Conservation (phyloP, 2,797 vertebrate species). For the Neosilurus hyrtlii region DNA sequence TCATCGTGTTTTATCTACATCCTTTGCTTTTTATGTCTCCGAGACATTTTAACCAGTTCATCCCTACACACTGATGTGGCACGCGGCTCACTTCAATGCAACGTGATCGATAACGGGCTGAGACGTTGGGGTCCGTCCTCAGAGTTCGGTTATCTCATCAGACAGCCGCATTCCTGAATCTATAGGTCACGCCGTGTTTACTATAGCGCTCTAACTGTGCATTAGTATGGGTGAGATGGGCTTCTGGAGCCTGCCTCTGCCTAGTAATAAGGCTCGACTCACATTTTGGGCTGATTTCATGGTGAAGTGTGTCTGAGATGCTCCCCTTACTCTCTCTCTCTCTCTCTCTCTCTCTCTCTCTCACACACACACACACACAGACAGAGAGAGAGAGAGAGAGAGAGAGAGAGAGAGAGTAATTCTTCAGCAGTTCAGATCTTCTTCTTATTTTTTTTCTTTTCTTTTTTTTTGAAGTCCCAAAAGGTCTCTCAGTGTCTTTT, state of each 20-base stretch:
- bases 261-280: slow-evolving; percentile 14
- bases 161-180: slow-evolving; percentile 33
- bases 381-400: not conserved
- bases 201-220: not conserved
- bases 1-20: not conserved
- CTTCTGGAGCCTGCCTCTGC: slow-evolving; percentile 7
- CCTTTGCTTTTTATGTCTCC: not conserved
- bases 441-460: not conserved
- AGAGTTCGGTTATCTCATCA: slow-evolving; percentile 16
- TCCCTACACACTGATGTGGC: not conserved
- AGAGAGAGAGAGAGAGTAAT: too few species aligned
- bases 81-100: not conserved
- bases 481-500: slow-evolving; percentile 16
- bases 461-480: slow-evolving; percentile 21
- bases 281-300: slow-evolving; percentile 16
- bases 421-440: not conserved
- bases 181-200: slow-evolving; percentile 18
- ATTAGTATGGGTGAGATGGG: slow-evolving; percentile 15
- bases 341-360: too few species aligned
- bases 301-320: not conserved
- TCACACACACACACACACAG: not conserved
- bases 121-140: not conserved
- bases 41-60: slow-evolving; percentile 15
- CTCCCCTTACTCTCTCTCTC: too few species aligned
- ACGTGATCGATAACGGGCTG: not conserved